Base-by-base conservation (phyloP, 2,113 vertebrate genomes). In the Piaya cayana region DNA sequence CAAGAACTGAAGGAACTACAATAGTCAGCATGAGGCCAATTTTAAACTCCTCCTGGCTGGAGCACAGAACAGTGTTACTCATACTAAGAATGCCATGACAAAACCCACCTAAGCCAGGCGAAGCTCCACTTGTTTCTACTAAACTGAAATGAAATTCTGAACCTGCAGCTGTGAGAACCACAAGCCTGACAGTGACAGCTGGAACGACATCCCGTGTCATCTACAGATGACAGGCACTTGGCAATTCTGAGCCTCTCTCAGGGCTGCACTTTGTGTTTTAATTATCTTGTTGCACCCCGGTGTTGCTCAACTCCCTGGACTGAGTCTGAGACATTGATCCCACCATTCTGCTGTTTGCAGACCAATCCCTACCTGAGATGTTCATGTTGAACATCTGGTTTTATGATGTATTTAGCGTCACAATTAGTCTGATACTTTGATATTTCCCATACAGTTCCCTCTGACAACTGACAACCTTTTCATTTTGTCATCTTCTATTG, bases 401-500 rank as follows among this genome's bases (percentile, higher is more conserved):
- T 82, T 65, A 71, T 15, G 7, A 83, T 22, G 15, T 37, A 56
- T 88, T 93, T 90, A 79, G 72, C 82, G 71, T 29, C 58, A 55
- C 5, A 3, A 26, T 77, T 87, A 68, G 58, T 76, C 56, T 67
- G 62, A 36, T 30, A 49, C n/a, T 89, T 82, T 80, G 77, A 92
- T 90, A 88, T 63, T 96, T 95, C 68, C 84, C 93, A 95, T 55
- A 69, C 4, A 91, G 42, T 70, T 76, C 80, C 53, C 18, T 12
- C 89, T 80, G 87, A 96, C 58, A 90, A 72, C 55, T 80, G 37
- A 68, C 30, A 86, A 90, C 50, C 21, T 93, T 93, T 90, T 92
- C 72, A 96, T 87, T 92, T 95, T 53, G 94, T 67, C 45, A 36
- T 62, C 43, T 95, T 95, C 96, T 97, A 97, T 96, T 91, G 93